Evolutionary conservation across 2,113 vertebrate species (phyloP).

Genomic region (Mandrillus leucophaeus): DNA sequence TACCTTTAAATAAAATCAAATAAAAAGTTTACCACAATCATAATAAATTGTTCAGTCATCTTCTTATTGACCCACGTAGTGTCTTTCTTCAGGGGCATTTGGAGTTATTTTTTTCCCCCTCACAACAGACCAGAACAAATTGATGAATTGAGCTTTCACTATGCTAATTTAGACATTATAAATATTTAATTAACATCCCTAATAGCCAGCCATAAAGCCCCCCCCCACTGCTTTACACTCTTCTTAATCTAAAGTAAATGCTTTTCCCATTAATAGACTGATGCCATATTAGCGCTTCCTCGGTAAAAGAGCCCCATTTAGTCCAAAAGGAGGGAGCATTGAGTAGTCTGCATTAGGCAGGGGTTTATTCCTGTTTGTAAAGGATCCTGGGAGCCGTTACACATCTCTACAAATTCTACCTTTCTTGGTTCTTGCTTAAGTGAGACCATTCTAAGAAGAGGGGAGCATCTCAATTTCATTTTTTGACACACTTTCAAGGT

Average conservation of each 20-base stretch:
- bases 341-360: constrained; percentile 52
- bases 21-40: constrained; percentile 78
- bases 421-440: constrained; percentile 23
- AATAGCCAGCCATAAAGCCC: constrained; percentile 83
- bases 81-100: constrained; percentile 72
- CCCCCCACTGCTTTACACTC: constrained; percentile 73
- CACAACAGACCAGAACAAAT: constrained; percentile 86
- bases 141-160: constrained; percentile 91
- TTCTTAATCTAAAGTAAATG: constrained; percentile 86
- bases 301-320: constrained; percentile 64
- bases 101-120: constrained; percentile 69
- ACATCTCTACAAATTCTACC: not conserved
- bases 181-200: constrained; percentile 89
- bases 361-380: constrained; percentile 62
- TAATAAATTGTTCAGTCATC: constrained; percentile 77
- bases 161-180: constrained; percentile 90
- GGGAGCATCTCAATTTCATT: not conserved
- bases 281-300: constrained; percentile 80
- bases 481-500: constrained; percentile 27
- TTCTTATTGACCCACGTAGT: constrained; percentile 77
- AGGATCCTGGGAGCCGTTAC: constrained; percentile 7
- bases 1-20: constrained; percentile 80
- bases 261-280: constrained; percentile 83
- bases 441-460: not conserved
- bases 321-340: constrained; percentile 57